Conservation (phyloP, 2,888 invertebrate genomes). For the Cataglyphis altisquamis region DNA sequence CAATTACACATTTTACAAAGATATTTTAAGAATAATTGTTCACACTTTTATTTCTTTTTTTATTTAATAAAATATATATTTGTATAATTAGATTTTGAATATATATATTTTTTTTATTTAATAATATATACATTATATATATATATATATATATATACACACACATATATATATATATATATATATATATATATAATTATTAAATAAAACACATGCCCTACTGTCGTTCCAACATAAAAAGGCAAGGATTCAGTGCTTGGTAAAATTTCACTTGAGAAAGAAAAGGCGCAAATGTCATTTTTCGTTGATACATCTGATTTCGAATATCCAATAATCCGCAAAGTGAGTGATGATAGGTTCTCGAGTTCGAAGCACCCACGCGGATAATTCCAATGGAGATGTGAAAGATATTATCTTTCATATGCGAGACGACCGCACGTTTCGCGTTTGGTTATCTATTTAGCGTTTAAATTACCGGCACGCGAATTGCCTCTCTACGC, state of each 20-base stretch:
- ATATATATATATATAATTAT: not conserved
- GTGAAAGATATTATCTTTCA: constrained; percentile 43
- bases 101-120: not conserved
- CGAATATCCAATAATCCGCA: constrained; percentile 7
- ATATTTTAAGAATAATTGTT: not conserved
- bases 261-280: not conserved
- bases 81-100: not conserved
- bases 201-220: not conserved
- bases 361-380: constrained; percentile 4
- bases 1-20: not conserved
- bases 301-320: not conserved
- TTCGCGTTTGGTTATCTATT: constrained; percentile 39
- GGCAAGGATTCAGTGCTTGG: not conserved
- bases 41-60: not conserved
- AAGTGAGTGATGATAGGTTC: constrained; percentile 13
- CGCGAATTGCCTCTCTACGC: constrained; percentile 34
- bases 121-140: not conserved
- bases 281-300: not conserved
- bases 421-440: constrained; percentile 32
- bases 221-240: not conserved
- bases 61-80: not conserved
- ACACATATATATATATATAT: no score
- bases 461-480: constrained; percentile 44
- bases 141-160: not conserved
- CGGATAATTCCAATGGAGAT: constrained; percentile 37